Percentiles rank a stretch among this genome's conserved stretches.
Evolutionary conservation across 2,888 invertebrate genomes (phyloP).

Genomic region (Lithophane semibrunnea): DNA sequence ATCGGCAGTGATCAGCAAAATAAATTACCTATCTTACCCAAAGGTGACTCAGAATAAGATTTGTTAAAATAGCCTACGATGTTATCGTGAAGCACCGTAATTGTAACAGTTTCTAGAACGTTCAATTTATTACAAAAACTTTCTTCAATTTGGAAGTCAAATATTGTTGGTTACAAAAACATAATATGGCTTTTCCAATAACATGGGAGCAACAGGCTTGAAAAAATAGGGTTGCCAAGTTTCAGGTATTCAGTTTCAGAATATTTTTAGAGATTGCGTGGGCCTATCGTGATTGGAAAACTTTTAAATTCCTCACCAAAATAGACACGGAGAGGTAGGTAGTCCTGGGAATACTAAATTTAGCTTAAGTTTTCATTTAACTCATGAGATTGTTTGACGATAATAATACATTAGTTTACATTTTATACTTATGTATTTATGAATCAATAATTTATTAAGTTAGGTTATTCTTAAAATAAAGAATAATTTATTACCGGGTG

Average conservation of each 20-base stretch:
- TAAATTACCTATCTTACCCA: background rate
- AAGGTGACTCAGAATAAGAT: background rate
- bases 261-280: conserved; percentile 14
- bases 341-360: background rate
- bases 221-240: conserved; percentile 2
- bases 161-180: conserved; percentile 23
- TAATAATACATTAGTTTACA: background rate
- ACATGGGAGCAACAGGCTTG: conserved; percentile 24
- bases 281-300: conserved; percentile 19
- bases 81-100: background rate
- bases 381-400: background rate
- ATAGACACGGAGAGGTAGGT: background rate
- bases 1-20: background rate
- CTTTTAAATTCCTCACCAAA: conserved; percentile 10
- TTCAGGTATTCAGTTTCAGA: conserved; percentile 13
- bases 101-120: background rate
- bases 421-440: background rate
- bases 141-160: conserved; percentile 21
- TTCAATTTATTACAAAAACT: conserved; percentile 23
- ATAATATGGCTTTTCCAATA: conserved; percentile 13
- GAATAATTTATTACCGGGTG: too few relatives aligned
- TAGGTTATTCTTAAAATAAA: background rate
- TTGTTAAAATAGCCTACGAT: background rate
- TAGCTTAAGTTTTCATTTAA: background rate
- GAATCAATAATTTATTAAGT: background rate